Evolutionary conservation across 2,797 vertebrate genomes (phyloP), one percentile per base, ranked within the genome.

Genomic region (Thripadectes ignobilis): DNA sequence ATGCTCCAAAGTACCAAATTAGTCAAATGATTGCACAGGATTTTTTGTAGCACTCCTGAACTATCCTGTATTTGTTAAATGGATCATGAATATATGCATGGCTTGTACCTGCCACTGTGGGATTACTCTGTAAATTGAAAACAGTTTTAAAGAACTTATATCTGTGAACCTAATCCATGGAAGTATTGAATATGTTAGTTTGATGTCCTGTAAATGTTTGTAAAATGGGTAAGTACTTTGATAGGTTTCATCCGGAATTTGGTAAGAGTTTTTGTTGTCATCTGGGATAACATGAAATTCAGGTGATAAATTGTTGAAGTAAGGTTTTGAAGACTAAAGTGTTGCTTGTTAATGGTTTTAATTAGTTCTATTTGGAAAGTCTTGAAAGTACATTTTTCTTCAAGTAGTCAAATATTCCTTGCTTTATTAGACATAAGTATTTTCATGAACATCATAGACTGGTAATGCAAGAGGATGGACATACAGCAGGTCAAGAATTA

Each of bases 381-480:
- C n/a, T 81, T 72, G 34, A 61, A 84, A 78, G 45, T 49, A 22
- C 3, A 4, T 86, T 89, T 77, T 43, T n/a, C 0, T 72, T 26
- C n/a, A 46, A 72, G 34, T n/a, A 67, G 39, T 63, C 21, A 52
- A 20, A 45, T 67, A 58, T 7, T 61, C 13, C 24, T 55, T 85
- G 30, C 14, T 83, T 72, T 65, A 10, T 15, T 15, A 24, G 34
- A 24, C 38, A 51, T 20, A 69, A 7, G 5, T 39, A 7, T 30
- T 6, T 74, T 39, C 2, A 2, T 73, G 43, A 16, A 48, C 3
- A 0, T 74, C 16, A 8, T 3, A 9, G 20, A 27, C 6, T 52
- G 22, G 46, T 57, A 32, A 34, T 61, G 59, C 38, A 52, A 66
- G 48, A 71, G 16, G 22, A 17, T 38, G 30, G 49, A 6, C 26